Conservation (phyloP, 2,888 invertebrate genomes). For the Schizaphis graminum region DNA sequence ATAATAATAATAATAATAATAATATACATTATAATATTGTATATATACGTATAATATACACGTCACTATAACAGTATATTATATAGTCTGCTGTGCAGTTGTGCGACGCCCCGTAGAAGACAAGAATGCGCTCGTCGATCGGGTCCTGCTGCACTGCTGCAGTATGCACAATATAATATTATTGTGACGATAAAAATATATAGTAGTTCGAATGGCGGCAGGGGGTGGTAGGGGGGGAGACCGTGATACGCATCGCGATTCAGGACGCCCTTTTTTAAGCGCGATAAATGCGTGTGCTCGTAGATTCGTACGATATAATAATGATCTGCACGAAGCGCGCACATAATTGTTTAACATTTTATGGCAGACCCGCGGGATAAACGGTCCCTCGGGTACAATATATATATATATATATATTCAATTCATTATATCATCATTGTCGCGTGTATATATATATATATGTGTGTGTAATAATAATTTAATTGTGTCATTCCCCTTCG, state of each 20-base stretch:
- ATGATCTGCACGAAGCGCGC: not conserved
- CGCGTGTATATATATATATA: not conserved
- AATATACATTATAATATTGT: not conserved
- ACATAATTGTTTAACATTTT: slow-evolving; percentile 23
- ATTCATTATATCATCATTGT: slow-evolving; percentile 36
- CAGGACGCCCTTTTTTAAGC: slow-evolving; percentile 44
- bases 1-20: not conserved
- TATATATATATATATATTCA: not conserved
- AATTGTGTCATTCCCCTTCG: slow-evolving; percentile 18
- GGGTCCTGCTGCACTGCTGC: not conserved
- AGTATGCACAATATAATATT: not conserved
- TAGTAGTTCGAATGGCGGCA: not conserved
- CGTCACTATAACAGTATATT: not conserved
- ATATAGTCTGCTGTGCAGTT: not conserved
- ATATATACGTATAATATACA: not conserved
- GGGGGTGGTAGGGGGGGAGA: not conserved
- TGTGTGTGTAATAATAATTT: not conserved
- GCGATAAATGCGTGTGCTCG: not conserved
- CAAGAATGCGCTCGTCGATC: not conserved
- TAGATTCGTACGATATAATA: not conserved
- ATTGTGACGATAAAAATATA: not conserved
- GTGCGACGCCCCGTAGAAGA: not conserved
- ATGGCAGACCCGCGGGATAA: slow-evolving; percentile 22
- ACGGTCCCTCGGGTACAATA: slow-evolving; percentile 38
- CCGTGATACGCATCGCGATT: slow-evolving; percentile 37